These are phyloP conservation scores for Volucella bombylans DNA, from an alignment of 2,888 invertebrate species.

Conservation along the genomic window DNA sequence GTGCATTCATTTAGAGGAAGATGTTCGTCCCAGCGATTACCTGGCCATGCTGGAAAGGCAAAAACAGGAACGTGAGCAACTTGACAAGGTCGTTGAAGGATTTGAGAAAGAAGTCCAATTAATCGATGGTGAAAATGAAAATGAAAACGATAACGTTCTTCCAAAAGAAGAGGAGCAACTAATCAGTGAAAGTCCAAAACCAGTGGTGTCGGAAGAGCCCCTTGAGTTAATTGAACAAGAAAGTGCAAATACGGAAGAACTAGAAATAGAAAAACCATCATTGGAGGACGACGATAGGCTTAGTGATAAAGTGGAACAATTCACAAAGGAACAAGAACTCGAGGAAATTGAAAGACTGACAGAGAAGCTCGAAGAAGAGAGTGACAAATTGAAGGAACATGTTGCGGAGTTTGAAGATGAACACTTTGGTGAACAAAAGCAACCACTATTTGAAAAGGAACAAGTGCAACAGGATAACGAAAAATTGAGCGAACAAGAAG, in stretches of 20 bases:
- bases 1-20: conserved; percentile 65
- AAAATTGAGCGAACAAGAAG: not conserved
- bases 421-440: not conserved
- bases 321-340: conserved; percentile 1
- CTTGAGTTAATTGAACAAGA: not conserved
- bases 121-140: conserved; percentile 4
- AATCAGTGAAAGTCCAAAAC: not conserved
- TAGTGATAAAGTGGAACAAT: conserved; percentile 48
- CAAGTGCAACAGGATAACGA: not conserved
- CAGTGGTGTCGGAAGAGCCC: not conserved
- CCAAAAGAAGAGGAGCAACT: not conserved
- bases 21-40: conserved; percentile 56
- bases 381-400: conserved; percentile 22
- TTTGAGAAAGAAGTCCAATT: conserved; percentile 34
- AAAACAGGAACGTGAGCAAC: conserved; percentile 35
- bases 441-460: not conserved
- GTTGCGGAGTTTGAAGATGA: not conserved
- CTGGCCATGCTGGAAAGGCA: conserved; percentile 55
- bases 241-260: conserved; percentile 2
- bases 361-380: conserved; percentile 10
- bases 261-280: conserved; percentile 10
- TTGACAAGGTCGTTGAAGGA: conserved; percentile 41
- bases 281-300: conserved; percentile 34
- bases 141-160: not conserved
- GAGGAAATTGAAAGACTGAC: conserved; percentile 29